Conservation (phyloP, 2,113 vertebrate genomes). For the Murina feae region DNA sequence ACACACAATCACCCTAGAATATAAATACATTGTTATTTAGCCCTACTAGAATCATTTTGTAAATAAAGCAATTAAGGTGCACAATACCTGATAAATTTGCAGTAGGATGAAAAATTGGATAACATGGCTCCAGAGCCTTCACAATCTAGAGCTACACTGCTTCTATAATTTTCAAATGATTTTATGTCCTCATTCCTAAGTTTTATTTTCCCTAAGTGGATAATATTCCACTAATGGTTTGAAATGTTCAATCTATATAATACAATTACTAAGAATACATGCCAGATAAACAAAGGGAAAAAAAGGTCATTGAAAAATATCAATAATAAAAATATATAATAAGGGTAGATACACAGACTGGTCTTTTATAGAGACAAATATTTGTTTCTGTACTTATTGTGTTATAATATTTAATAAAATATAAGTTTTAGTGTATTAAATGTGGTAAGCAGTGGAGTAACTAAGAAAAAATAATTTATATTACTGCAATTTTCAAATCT, state of each 20-base stretch:
- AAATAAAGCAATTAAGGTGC: background rate
- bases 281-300: background rate
- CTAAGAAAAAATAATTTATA: background rate
- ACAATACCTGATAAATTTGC: background rate
- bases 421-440: background rate
- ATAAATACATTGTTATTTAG: background rate
- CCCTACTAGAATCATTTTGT: background rate
- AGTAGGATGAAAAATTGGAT: background rate
- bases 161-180: background rate
- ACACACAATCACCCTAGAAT: background rate
- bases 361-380: background rate
- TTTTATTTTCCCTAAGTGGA: background rate
- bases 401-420: background rate
- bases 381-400: background rate
- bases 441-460: background rate
- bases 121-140: background rate
- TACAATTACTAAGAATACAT: background rate
- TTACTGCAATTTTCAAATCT: background rate
- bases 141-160: background rate
- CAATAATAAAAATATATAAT: background rate
- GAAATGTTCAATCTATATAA: background rate
- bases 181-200: background rate
- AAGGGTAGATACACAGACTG: background rate
- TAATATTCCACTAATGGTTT: background rate
- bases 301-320: background rate